These are phyloP conservation scores for Thumatha senex DNA, from an alignment of 2,888 invertebrate genomes.

Conservation along the genomic window DNA sequence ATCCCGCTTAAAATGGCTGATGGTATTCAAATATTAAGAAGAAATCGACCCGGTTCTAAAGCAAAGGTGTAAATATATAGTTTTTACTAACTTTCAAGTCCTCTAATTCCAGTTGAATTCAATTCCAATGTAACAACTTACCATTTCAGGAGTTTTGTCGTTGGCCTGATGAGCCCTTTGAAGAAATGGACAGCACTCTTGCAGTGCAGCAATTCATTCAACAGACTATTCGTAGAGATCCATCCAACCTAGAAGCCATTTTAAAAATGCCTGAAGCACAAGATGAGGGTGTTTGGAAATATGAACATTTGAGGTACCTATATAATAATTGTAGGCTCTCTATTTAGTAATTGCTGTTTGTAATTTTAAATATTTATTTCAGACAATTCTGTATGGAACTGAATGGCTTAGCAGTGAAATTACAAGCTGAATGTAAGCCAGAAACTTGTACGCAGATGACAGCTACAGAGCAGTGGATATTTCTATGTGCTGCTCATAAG, in stretches of 20 bases:
- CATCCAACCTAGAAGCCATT: constrained; percentile 96
- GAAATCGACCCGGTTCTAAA: constrained; percentile 96
- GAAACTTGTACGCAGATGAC: constrained; percentile 99
- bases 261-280: constrained; percentile 98
- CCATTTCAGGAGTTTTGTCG: constrained; percentile 93
- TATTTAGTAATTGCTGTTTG: neutral
- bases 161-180: constrained; percentile 99
- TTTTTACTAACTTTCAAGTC: neutral
- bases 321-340: neutral
- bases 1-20: constrained; percentile 88
- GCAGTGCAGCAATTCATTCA: constrained; percentile 99
- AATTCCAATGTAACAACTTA: neutral
- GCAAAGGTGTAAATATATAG: constrained; percentile 85
- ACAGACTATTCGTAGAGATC: constrained; percentile 96
- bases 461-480: constrained; percentile 99
- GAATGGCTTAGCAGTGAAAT: constrained; percentile 97
- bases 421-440: constrained; percentile 98
- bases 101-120: neutral
- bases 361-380: constrained; percentile 33
- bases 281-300: constrained; percentile 99
- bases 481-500: constrained; percentile 99
- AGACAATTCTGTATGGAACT: constrained; percentile 99
- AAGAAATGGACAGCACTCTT: constrained; percentile 99
- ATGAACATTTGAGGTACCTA: constrained; percentile 95
- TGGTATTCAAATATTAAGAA: constrained; percentile 90